phyloP scores from a whole-genome alignment of 1,140 invertebrate genomes.

The Pseudachorutes palmiensis region DNA sequence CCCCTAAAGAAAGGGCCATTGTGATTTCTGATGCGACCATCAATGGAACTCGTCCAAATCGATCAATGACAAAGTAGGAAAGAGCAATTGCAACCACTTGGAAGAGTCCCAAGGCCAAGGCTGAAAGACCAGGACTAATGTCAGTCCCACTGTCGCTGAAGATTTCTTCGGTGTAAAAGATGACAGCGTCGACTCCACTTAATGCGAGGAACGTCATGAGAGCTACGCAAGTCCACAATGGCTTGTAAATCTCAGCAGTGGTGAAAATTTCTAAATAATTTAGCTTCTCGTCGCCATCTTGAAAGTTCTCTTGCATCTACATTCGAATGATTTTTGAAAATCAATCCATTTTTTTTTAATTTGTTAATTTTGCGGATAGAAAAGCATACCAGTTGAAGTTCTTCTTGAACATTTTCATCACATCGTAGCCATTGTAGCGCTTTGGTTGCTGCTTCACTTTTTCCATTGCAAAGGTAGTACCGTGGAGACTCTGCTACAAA shows the following conservation, averaged over 20 bases:
- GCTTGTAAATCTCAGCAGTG: slow-evolving; percentile 42
- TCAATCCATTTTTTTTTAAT: no score
- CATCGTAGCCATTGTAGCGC: slow-evolving; percentile 47
- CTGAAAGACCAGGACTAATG: slow-evolving; percentile 36
- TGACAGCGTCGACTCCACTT: slow-evolving; percentile 46
- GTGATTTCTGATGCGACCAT: slow-evolving; percentile 54
- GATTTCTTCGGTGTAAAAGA: slow-evolving; percentile 47
- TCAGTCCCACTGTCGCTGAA: slow-evolving; percentile 43
- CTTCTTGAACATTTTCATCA: slow-evolving; percentile 22
- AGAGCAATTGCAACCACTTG: slow-evolving; percentile 54
- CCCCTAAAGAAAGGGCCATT: slow-evolving; percentile 45
- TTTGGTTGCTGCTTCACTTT: slow-evolving; percentile 51
- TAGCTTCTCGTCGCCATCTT: slow-evolving; percentile 48
- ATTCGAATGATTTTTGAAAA: slow-evolving; percentile 33
- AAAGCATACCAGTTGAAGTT: slow-evolving; percentile 13
- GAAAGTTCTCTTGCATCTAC: neutral
- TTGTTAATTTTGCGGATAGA: no score
- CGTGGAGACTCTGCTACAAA: slow-evolving; percentile 60
- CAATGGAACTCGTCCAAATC: slow-evolving; percentile 60
- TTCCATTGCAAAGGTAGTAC: slow-evolving; percentile 53
- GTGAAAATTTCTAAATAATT: slow-evolving; percentile 51
- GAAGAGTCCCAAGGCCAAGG: slow-evolving; percentile 45
- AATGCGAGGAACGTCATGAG: slow-evolving; percentile 53
- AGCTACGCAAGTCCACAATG: slow-evolving; percentile 56
- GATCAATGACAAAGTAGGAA: slow-evolving; percentile 65